A percentile compares a stretch with the other conserved stretches of the same genome.
These are phyloP conservation scores for Eupithecia dodoneata DNA, from an alignment of 2,888 invertebrate species.

Conservation along the genomic window DNA sequence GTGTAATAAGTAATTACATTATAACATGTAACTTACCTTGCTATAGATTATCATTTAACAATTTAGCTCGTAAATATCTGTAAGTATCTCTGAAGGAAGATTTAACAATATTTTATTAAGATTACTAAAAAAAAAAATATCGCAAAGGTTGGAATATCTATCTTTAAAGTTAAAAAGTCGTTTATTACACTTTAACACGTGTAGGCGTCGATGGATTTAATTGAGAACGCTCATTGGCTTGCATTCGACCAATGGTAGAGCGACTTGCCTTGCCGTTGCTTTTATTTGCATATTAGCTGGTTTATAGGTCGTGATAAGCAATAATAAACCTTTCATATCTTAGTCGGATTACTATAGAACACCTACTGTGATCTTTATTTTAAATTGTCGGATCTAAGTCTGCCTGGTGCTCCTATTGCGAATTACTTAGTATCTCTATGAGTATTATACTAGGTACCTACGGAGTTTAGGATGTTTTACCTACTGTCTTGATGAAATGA, in stretches of 20 bases:
- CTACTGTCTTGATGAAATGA: not conserved
- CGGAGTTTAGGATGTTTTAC: not conserved
- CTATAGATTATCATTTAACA: not conserved
- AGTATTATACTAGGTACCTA: not conserved
- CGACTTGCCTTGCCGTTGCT: not conserved
- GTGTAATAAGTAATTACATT: not conserved
- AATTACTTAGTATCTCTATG: too few species aligned
- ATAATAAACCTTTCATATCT: not conserved
- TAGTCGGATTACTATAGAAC: not conserved
- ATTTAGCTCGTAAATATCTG: not conserved
- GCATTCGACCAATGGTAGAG: constrained; percentile 15
- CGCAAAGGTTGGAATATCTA: not conserved
- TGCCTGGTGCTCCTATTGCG: too few species aligned
- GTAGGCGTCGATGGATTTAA: constrained; percentile 17
- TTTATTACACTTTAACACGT: constrained; percentile 3
- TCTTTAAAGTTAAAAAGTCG: not conserved
- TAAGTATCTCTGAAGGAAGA: not conserved
- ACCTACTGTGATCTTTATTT: too few species aligned
- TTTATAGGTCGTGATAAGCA: not conserved
- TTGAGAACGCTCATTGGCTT: constrained; percentile 13
- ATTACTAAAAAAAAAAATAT: not conserved
- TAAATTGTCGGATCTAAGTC: too few species aligned
- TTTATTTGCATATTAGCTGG: not conserved
- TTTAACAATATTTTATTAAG: not conserved
- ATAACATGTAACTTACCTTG: too few species aligned